Evolutionary conservation across 2,797 vertebrate species (phyloP).

Genomic region (Xerus rutilus): DNA sequence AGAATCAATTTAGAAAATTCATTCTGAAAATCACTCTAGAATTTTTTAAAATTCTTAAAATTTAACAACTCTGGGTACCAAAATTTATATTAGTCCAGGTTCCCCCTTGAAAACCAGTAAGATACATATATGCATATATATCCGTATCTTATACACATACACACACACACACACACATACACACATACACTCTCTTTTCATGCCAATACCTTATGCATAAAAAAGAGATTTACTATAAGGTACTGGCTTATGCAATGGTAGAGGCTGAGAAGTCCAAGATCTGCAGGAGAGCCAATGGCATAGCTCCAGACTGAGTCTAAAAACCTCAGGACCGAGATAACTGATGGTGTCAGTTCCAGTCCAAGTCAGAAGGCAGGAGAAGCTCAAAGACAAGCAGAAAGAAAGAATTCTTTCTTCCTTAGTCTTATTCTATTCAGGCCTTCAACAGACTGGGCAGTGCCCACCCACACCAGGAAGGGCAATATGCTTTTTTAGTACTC

Average conservation of each 20-base stretch:
- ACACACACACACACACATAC: not conserved
- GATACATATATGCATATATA: no score
- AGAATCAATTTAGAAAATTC: slow-evolving; percentile 6
- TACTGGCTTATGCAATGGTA: not conserved
- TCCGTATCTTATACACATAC: not conserved
- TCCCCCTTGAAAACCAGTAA: not conserved
- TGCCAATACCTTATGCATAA: not conserved
- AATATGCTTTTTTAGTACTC: not conserved
- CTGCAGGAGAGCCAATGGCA: not conserved
- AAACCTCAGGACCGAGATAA: not conserved
- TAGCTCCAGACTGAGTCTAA: not conserved
- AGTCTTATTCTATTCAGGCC: not conserved
- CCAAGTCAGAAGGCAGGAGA: not conserved
- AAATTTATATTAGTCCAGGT: not conserved
- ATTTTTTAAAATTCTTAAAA: not conserved
- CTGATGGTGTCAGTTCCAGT: not conserved
- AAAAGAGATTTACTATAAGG: not conserved
- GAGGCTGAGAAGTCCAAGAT: not conserved
- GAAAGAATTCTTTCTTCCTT: not conserved
- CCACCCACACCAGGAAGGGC: not conserved
- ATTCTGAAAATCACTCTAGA: not conserved
- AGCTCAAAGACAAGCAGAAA: not conserved
- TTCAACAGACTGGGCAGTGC: not conserved
- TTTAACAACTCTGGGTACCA: not conserved
- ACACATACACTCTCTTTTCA: no score